phyloP scores from a whole-genome alignment of 2,888 invertebrate genomes.

The Epinotia brunnichana region DNA sequence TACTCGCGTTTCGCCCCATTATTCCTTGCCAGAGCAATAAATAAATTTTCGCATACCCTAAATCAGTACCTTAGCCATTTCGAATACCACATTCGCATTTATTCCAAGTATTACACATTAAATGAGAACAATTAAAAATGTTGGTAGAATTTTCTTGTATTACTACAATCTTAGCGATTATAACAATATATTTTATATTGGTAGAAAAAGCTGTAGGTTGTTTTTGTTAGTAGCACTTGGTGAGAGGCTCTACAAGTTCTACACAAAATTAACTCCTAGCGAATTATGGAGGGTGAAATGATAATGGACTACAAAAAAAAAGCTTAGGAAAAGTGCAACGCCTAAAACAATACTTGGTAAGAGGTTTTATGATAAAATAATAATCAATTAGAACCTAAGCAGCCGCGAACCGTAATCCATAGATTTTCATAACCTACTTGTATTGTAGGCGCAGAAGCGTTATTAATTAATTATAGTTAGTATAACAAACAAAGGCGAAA shows the following conservation, averaged over 20 bases:
- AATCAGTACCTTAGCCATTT: conserved; percentile 44
- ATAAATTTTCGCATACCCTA: conserved; percentile 54
- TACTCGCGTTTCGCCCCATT: conserved; percentile 47
- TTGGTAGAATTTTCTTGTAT: background rate
- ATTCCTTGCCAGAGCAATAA: conserved; percentile 56
- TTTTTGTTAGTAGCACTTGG: background rate
- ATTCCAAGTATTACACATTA: conserved; percentile 28
- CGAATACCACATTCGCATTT: conserved; percentile 13
- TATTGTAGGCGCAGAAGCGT: no score
- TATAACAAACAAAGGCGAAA: no score
- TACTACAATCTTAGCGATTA: background rate
- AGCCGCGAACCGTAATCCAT: no score
- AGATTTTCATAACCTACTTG: no score
- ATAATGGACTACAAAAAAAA: background rate
- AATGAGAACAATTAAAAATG: conserved; percentile 12
- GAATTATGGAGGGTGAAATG: background rate
- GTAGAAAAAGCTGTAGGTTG: background rate
- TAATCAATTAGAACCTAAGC: background rate
- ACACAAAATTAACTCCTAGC: background rate
- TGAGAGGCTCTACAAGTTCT: background rate
- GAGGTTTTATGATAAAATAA: background rate
- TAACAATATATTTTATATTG: no score
- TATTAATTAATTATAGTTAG: no score
- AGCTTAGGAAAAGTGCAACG: background rate
- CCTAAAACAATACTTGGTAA: background rate